Percentiles rank a stretch among this genome's conserved stretches.
These are phyloP conservation scores for Sphecodes monilicornis DNA, from an alignment of 2,888 invertebrate species.

Conservation along the genomic window DNA sequence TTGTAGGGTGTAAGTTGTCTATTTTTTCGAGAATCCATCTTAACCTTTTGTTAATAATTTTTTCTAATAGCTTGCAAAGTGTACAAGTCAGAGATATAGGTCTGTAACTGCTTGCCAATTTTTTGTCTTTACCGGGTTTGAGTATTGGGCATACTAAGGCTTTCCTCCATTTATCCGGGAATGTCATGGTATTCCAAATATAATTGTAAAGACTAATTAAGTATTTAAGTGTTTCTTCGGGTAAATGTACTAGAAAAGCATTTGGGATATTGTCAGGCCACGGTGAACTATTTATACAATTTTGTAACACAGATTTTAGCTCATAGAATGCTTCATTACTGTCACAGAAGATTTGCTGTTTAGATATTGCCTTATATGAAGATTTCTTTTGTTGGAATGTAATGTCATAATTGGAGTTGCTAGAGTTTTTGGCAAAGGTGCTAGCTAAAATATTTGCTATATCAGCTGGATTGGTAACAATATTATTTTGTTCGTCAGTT, in stretches of 20 bases:
- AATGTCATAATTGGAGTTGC: not conserved
- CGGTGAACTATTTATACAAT: not conserved
- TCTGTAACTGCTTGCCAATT: not conserved
- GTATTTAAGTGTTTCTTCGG: not conserved
- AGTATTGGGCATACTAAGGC: not conserved
- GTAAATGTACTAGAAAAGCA: not conserved
- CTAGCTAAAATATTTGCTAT: conserved; percentile 5
- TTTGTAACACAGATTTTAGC: too few relatives aligned
- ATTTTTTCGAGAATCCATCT: not conserved
- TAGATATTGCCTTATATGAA: not conserved
- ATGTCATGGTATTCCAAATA: not conserved
- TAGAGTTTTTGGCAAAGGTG: not conserved
- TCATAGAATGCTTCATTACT: too few relatives aligned
- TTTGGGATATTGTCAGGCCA: not conserved
- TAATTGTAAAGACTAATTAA: too few relatives aligned
- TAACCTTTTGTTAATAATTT: not conserved
- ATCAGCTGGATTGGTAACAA: not conserved
- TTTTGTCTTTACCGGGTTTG: not conserved
- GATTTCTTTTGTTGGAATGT: not conserved
- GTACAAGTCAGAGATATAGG: not conserved
- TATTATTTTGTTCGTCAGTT: not conserved
- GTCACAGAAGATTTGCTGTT: not conserved
- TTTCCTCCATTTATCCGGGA: too few relatives aligned
- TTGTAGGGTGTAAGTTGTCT: too few relatives aligned
- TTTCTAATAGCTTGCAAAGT: not conserved